Base-by-base conservation (phyloP, 2,888 invertebrate genomes). In the Andrena minutula region DNA sequence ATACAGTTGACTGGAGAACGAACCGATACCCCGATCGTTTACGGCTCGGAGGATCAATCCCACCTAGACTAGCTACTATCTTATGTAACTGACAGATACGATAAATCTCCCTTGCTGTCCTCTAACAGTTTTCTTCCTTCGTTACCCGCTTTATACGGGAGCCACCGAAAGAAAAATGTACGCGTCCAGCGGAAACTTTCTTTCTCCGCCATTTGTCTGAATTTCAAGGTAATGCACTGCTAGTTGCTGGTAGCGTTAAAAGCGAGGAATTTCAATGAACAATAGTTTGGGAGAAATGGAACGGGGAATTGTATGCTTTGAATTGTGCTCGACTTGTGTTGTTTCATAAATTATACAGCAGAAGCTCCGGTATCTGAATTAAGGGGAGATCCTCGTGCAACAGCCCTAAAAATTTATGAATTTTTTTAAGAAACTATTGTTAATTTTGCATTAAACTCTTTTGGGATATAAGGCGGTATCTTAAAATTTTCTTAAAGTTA, bases 61-160 rank as follows among this genome's bases (percentile, higher is more conserved):
- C n/a, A 32, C 28, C 41, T 63, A n/a, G 63, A 32, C 53, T 47
- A 61, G 53, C 47, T 61, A 60, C 58, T 73, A 63, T 78, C 66
- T 78, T 47, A 4, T 78, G 53, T 49, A 63, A 47, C 47, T 75
- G 78, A 69, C 78, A 78, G 53, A 47, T 12, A 63, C 61, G 23
- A 78, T 68, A 78, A 78, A 78, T 66, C 35, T 51, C 35, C 30
- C 23, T n/a, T 35, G 23, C 30, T 64, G 53, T 41, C 53, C n/a
- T 35, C 23, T 3, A 12, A 20, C 20, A 26, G 41, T 58, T 30
- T 60, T 32, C 26, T 12, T 70, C 58, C 28, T 51, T 41, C 61
- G 26, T 28, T 69, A 3, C 56, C 8, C 3, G 12, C n/a, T 41
- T 41, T 23, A 53, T 61, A 60, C 60, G 61, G 2, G 1, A 51